phyloP scores from a whole-genome alignment of 2,888 invertebrate genomes.

The Microplitis manilae region DNA sequence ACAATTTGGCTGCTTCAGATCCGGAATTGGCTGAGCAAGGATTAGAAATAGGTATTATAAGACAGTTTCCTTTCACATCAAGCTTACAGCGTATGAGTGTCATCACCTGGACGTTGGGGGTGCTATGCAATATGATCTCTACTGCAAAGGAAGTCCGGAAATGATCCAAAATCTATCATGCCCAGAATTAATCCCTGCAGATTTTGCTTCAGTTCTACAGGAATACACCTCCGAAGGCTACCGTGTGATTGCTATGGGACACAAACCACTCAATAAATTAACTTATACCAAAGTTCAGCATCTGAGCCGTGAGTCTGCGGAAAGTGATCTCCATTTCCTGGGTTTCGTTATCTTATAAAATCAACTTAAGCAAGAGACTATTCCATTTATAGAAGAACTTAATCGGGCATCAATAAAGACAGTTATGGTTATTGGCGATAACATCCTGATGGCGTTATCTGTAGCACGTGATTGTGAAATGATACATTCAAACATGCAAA shows the following conservation, averaged over 20 bases:
- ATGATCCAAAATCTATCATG: conserved; percentile 86
- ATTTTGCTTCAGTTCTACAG: conserved; percentile 84
- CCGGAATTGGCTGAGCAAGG: conserved; percentile 59
- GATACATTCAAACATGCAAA: too few relatives aligned
- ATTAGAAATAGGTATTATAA: conserved; percentile 85
- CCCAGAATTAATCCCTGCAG: conserved; percentile 84
- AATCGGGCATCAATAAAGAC: too few relatives aligned
- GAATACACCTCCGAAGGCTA: conserved; percentile 94
- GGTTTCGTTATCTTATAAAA: too few relatives aligned
- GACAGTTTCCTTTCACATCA: conserved; percentile 91
- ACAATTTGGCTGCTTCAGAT: conserved; percentile 58
- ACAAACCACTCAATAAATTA: conserved; percentile 79
- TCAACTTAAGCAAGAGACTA: too few relatives aligned
- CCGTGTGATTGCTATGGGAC: conserved; percentile 91
- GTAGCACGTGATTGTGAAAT: too few relatives aligned
- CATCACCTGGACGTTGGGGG: conserved; percentile 84
- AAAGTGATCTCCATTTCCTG: conserved; percentile 85
- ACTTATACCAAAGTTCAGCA: conserved; percentile 83
- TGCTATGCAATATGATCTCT: conserved; percentile 83
- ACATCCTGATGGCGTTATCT: too few relatives aligned
- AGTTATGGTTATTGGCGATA: too few relatives aligned
- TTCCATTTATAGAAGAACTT: too few relatives aligned
- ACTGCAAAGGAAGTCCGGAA: conserved; percentile 95
- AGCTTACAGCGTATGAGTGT: conserved; percentile 92
- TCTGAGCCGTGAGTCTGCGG: conserved; percentile 84